These are phyloP conservation scores for Ochlodes sylvanus DNA, from an alignment of 2,888 invertebrate genomes.

Conservation along the genomic window DNA sequence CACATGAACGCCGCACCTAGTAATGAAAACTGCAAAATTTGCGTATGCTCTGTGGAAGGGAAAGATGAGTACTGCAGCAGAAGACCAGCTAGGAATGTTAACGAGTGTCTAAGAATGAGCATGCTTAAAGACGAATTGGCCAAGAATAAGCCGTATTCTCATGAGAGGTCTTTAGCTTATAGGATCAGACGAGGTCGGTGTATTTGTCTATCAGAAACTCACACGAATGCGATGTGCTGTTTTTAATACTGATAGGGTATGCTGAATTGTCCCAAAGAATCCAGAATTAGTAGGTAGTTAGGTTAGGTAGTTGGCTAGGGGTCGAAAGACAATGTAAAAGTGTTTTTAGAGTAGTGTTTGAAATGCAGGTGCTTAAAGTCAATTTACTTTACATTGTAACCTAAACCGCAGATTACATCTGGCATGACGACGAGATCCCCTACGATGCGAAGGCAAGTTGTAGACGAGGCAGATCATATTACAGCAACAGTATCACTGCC, in stretches of 20 bases:
- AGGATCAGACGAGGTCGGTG: conserved; percentile 68
- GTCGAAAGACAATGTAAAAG: not conserved
- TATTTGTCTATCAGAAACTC: not conserved
- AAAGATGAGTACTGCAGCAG: conserved; percentile 64
- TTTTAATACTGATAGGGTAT: conserved; percentile 14
- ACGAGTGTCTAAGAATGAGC: conserved; percentile 66
- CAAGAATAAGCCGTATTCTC: conserved; percentile 55
- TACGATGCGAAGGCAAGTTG: conserved; percentile 62
- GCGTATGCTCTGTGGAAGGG: conserved; percentile 68
- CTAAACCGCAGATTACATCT: conserved; percentile 65
- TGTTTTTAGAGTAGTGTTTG: not conserved
- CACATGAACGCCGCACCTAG: conserved; percentile 58
- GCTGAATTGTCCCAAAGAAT: not conserved
- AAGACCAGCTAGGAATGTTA: conserved; percentile 66
- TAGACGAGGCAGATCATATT: conserved; percentile 64
- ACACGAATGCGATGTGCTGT: conserved; percentile 20
- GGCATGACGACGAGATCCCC: conserved; percentile 77
- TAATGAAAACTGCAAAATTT: conserved; percentile 64
- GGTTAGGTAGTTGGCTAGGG: not conserved
- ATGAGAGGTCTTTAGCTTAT: conserved; percentile 54
- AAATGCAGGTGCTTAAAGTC: not conserved
- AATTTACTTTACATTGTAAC: not conserved
- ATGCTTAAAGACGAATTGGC: conserved; percentile 47
- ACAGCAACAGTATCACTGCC: conserved; percentile 63
- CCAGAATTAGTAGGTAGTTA: too few species aligned